phyloP scores from a whole-genome alignment of 2,888 invertebrate species.

The Drosophila tanythrix region DNA sequence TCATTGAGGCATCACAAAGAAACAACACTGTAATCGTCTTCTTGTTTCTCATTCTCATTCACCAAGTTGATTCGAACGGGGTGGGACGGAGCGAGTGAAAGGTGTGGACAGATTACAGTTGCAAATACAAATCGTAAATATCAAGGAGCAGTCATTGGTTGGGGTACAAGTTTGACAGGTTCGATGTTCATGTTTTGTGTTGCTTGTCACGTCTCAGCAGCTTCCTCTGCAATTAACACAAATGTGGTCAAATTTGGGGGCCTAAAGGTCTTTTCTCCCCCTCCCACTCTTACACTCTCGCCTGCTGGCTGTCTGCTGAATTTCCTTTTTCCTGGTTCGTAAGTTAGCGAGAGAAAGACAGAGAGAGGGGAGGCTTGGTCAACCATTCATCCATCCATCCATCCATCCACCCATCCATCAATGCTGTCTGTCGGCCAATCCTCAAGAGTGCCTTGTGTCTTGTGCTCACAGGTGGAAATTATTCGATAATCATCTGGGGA shows the following conservation, averaged over 20 bases:
- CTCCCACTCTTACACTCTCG: slow-evolving; percentile 2
- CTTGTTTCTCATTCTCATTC: background rate
- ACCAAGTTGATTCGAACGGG: background rate
- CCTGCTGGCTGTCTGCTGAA: slow-evolving; percentile 35
- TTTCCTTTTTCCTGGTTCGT: slow-evolving; percentile 45
- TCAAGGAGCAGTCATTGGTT: slow-evolving; percentile 9
- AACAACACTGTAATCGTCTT: background rate
- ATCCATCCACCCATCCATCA: slow-evolving; percentile 54
- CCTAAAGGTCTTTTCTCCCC: slow-evolving; percentile 23
- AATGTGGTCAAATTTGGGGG: slow-evolving; percentile 29
- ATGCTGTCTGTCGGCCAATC: slow-evolving; percentile 33
- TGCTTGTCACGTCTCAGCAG: slow-evolving; percentile 56
- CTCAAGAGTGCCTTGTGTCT: slow-evolving; percentile 29
- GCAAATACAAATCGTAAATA: slow-evolving; percentile 22
- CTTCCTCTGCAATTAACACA: slow-evolving; percentile 65
- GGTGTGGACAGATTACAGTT: slow-evolving; percentile 21
- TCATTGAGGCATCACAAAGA: background rate
- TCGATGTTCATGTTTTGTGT: slow-evolving; percentile 35
- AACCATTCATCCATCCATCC: slow-evolving; percentile 68
- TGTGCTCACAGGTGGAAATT: slow-evolving; percentile 59
- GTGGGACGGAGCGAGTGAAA: background rate
- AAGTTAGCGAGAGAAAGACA: slow-evolving; percentile 1
- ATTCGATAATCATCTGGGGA: slow-evolving; percentile 65
- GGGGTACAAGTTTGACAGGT: slow-evolving; percentile 26
- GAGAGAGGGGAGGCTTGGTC: slow-evolving; percentile 26